Conservation (phyloP, 2,888 invertebrate genomes). For the Cecidostiba fungosa region DNA sequence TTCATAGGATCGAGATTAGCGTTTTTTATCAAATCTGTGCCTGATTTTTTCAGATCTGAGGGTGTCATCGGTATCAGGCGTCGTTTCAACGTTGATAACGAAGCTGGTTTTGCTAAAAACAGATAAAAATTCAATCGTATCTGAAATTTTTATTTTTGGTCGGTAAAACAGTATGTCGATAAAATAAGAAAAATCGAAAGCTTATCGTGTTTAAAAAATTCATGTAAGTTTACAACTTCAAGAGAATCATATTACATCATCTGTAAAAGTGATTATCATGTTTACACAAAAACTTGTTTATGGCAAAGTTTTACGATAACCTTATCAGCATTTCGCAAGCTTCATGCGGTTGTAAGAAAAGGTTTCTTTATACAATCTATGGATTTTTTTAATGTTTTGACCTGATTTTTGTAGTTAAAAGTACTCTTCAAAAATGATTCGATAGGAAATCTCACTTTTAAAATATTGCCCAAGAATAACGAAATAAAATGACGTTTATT, state of each 20-base stretch:
- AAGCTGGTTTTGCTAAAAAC: slow-evolving; percentile 58
- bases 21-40: slow-evolving; percentile 64
- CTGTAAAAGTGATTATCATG: neutral
- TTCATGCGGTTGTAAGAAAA: too few relatives aligned
- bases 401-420: too few relatives aligned
- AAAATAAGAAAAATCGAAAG: neutral
- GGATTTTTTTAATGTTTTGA: too few relatives aligned
- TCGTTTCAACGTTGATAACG: slow-evolving; percentile 67
- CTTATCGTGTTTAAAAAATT: neutral
- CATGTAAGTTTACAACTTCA: too few relatives aligned
- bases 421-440: too few relatives aligned
- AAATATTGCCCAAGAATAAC: too few relatives aligned
- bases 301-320: neutral
- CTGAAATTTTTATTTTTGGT: neutral
- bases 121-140: neutral
- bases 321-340: neutral
- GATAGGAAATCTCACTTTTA: too few relatives aligned
- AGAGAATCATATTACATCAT: neutral
- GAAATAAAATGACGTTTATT: too few relatives aligned
- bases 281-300: neutral
- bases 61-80: slow-evolving; percentile 73
- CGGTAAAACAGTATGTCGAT: neutral
- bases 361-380: too few relatives aligned
- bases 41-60: slow-evolving; percentile 69
- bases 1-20: slow-evolving; percentile 61